Base-by-base conservation (phyloP, 2,113 vertebrate species). In the Melanotaenia duboulayi region DNA sequence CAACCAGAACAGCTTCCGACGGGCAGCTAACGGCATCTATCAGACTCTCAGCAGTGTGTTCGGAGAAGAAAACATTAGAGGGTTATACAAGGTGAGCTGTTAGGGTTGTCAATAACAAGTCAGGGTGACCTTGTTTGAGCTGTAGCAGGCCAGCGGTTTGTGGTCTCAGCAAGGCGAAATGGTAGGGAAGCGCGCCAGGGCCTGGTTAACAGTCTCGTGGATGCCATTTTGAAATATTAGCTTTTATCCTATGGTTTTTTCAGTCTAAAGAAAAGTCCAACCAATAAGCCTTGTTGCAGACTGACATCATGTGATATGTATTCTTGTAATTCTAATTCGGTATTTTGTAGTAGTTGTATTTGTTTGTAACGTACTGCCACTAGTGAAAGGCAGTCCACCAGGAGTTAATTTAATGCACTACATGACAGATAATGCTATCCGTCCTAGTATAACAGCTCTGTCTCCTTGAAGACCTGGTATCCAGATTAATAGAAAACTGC, bases 1-100 rank as follows among this genome's bases (percentile, higher is more conserved):
- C 77, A 95, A 92, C 82, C 90, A 93, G 69, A 96, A 96, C 93
- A 95, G 94, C 89, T 89, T 96, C 80, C 95, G 95, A 74, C 94
- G 95, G 73, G 93, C 95, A 2, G 95, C 93, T 64, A 95, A 88
- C 78, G 94, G 93, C 12, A 82, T 98, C 71, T 96, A 97, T 72
- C 96, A 97, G 81, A 95, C 94, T 25, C 74, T 97, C 65, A 95
- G 95, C 94, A 93, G 91, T 70, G 83, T 96, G 1, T 95, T 96
- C 80, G 96, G 97, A 39, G 96, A 98, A 92, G 96, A 98, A 64
- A 98, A 96, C 90, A 96, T 97, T 73, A 89, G 94, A 82, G 92
- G 93, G 11, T 66, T 96, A 12, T 95, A 96, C 87, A 97, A 97
- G 96, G 97, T 98, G 67, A 86, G 90, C 32, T 79, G 32, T 19